These are phyloP conservation scores for Tachypleus tridentatus DNA, from an alignment of 1,140 invertebrate genomes.

Conservation along the genomic window DNA sequence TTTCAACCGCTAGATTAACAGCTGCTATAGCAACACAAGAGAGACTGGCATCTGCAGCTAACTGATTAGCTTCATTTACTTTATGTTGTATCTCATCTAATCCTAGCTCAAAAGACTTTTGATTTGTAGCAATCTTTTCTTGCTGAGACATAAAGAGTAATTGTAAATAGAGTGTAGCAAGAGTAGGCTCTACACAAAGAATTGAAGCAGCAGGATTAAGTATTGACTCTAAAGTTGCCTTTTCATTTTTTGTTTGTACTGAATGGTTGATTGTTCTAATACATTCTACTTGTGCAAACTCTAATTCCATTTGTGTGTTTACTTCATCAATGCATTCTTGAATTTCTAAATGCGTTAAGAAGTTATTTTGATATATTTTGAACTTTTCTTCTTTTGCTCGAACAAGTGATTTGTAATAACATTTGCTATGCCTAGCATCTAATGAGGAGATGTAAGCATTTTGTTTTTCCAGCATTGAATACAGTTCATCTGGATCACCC, in stretches of 20 bases:
- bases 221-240: background rate
- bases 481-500: slow-evolving; percentile 35
- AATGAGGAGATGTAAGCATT: background rate
- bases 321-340: slow-evolving; percentile 53
- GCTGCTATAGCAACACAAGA: background rate
- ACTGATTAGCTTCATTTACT: background rate
- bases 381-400: background rate
- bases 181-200: background rate
- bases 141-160: too few relatives aligned
- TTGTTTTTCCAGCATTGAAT: slow-evolving; percentile 24
- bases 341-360: slow-evolving; percentile 56
- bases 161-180: background rate
- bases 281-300: background rate
- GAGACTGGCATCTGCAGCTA: background rate
- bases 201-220: background rate
- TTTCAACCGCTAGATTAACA: background rate
- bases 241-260: background rate
- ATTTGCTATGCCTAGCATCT: background rate
- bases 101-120: background rate
- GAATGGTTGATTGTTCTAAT: background rate
- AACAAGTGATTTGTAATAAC: background rate
- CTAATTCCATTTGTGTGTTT: slow-evolving; percentile 32
- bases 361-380: slow-evolving; percentile 33
- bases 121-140: too few relatives aligned
- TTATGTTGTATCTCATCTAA: background rate